Evolutionary conservation across 2,888 invertebrate genomes (phyloP), one percentile per base, ranked within the genome.

Genomic region (Byasa hedistus): DNA sequence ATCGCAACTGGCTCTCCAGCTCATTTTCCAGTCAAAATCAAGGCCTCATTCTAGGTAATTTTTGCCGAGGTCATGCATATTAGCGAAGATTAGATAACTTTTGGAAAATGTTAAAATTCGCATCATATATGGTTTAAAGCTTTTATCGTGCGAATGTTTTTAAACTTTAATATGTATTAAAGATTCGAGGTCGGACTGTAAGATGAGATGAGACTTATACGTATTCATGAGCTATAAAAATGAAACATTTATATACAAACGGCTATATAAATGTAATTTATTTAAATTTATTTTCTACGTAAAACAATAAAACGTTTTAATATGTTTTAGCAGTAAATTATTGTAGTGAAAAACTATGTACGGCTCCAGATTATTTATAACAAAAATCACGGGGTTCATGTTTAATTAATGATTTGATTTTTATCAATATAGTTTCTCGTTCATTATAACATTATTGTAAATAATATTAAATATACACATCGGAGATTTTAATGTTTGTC

Each of bases 41-140:
- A 62, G 58, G 66, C 23, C 55, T 48, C 22, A 21, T 12, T 15
- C 32, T 62, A 62, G 61, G 66, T 62, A 58, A 66, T 48, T n/a
- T 39, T 36, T 1, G 22, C 10, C 62, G 54, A 58, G 62, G 62
- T 62, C 66, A 27, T 48, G 44, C n/a, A n/a, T 44, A 36, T 55
- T 23, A 59, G 36, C 15, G 22, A 24, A 55, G 39, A 57, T 57
- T 44, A 57, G 52, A 66, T 48, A 36, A 65, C 51, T 57, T 61
- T 22, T 57, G 57, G 55, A 32, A 60, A 48, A 22, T 55, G 22
- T 21, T 17, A 48, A 54, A 22, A 21, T 36, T 61, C 15, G 2
- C 32, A 22, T 17, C 19, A 58, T 32, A n/a, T 58, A 58, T 23
- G 7, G 17, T n/a, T 12, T 19, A 22, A n/a, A 2, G 8, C 0